phyloP scores from a whole-genome alignment of 2,113 vertebrate genomes.

The Echinops telfairi region DNA sequence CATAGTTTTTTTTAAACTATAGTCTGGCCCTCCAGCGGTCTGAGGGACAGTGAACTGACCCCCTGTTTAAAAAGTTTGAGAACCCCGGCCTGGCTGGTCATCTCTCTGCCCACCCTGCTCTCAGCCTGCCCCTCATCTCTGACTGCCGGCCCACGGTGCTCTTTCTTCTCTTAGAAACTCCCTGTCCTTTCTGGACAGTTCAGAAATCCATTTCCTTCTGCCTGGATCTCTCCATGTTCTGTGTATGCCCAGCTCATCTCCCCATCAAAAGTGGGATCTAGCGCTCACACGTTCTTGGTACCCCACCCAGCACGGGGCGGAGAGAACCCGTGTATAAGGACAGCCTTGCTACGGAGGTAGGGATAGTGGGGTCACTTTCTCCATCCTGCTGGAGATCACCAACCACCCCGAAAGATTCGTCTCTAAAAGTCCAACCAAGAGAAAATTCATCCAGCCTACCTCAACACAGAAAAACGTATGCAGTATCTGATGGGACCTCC shows the following conservation, averaged over 20 bases:
- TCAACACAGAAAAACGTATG: not conserved
- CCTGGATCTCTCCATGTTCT: slow-evolving; percentile 35
- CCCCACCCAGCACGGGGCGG: not conserved
- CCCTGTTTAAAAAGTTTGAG: no score
- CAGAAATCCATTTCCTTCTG: not conserved
- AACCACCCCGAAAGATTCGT: not conserved
- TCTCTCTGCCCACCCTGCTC: no score
- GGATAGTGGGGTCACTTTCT: not conserved
- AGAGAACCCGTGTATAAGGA: not conserved
- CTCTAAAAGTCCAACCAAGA: not conserved
- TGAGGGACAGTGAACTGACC: no score
- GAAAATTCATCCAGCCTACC: not conserved
- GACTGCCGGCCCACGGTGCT: not conserved
- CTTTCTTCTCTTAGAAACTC: not conserved
- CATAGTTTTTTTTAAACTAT: no score
- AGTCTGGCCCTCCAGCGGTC: no score
- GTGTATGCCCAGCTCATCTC: not conserved
- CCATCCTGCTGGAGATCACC: not conserved
- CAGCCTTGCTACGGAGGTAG: not conserved
- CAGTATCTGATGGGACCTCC: not conserved
- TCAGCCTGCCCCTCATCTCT: not conserved
- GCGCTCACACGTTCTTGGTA: not conserved
- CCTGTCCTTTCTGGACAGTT: not conserved
- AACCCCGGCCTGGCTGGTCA: not conserved
- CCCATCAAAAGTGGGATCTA: no score